Conservation (phyloP, 2,888 invertebrate genomes). For the Catocala fraxini region DNA sequence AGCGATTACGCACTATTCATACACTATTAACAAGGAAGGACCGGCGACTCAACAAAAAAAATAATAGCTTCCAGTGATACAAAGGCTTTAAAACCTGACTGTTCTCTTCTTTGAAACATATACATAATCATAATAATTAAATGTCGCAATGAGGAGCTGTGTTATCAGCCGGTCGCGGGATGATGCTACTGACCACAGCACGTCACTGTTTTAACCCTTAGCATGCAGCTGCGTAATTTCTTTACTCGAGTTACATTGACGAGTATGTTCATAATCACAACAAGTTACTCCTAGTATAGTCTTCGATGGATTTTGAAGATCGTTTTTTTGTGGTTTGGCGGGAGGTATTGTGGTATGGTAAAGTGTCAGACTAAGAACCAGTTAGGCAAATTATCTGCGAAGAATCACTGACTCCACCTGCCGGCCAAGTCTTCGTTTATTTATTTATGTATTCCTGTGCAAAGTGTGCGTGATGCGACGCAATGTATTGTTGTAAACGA, state of each 20-base stretch:
- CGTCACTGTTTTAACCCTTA: slow-evolving; percentile 17
- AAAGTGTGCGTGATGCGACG: slow-evolving; percentile 50
- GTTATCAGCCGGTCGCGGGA: slow-evolving; percentile 68
- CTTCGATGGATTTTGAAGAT: slow-evolving; percentile 1
- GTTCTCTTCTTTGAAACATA: slow-evolving; percentile 67
- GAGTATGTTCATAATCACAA: neutral
- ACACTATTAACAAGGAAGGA: slow-evolving; percentile 33
- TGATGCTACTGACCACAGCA: slow-evolving; percentile 67
- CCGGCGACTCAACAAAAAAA: slow-evolving; percentile 26
- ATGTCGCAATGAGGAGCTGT: slow-evolving; percentile 59
- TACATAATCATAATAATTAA: slow-evolving; percentile 82
- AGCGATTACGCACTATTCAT: slow-evolving; percentile 32
- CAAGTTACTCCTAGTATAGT: neutral
- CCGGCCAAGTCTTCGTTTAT: slow-evolving; percentile 64
- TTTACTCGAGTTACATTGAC: slow-evolving; percentile 20
- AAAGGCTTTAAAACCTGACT: slow-evolving; percentile 52
- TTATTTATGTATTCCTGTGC: slow-evolving; percentile 57
- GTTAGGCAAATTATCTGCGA: slow-evolving; percentile 84
- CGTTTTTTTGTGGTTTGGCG: neutral
- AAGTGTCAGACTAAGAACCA: slow-evolving; percentile 77
- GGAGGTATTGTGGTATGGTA: slow-evolving; percentile 37
- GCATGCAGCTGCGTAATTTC: neutral
- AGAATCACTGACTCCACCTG: slow-evolving; percentile 82
- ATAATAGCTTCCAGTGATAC: slow-evolving; percentile 48
- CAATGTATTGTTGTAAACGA: slow-evolving; percentile 53